These are phyloP conservation scores for Callocephalon fimbriatum DNA, from an alignment of 2,113 vertebrate genomes.

Conservation along the genomic window DNA sequence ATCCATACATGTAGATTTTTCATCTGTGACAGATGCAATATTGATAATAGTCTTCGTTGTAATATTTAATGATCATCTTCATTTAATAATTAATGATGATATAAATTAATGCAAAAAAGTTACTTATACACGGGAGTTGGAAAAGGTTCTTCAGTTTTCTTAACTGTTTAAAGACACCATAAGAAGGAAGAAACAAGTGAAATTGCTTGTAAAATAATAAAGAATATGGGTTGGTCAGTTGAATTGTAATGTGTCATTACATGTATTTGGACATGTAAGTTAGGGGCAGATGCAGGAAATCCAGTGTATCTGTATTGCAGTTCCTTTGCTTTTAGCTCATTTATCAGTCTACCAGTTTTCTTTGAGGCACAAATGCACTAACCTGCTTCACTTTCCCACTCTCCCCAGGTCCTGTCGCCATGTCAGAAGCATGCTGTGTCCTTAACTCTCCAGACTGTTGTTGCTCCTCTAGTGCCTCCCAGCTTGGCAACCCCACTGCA, in stretches of 20 bases:
- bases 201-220: neutral
- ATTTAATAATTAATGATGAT: constrained; percentile 73
- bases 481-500: neutral
- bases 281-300: neutral
- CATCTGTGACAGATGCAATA: constrained; percentile 61
- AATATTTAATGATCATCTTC: constrained; percentile 72
- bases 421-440: neutral
- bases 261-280: neutral
- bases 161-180: constrained; percentile 31
- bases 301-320: neutral
- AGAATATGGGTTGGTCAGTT: neutral
- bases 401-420: neutral
- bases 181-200: neutral
- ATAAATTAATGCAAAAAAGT: constrained; percentile 56
- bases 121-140: neutral
- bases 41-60: constrained; percentile 64
- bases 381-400: neutral
- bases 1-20: constrained; percentile 67
- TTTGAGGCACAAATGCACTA: neutral
- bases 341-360: neutral
- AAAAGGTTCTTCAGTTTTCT: constrained; percentile 50
- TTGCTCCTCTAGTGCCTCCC: neutral
- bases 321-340: neutral
- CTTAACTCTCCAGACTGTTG: neutral
- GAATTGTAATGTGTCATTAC: neutral